Evolutionary conservation across 1,140 invertebrate species (phyloP).

Genomic region (Zelostemma sp.): DNA sequence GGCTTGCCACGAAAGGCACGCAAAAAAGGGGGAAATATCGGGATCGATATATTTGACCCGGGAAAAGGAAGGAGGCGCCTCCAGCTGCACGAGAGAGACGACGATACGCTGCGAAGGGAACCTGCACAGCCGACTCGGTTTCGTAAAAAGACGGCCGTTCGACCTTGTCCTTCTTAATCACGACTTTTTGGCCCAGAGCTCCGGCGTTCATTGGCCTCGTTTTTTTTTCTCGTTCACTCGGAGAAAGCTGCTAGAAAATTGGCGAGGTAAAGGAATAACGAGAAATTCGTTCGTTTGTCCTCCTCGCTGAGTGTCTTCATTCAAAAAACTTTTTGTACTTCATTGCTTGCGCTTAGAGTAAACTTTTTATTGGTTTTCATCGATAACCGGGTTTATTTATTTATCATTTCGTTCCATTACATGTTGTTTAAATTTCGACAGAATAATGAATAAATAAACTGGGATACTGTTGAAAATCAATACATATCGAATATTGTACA

Average conservation of each 20-base stretch:
- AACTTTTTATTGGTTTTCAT: too few relatives aligned
- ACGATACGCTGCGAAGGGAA: not conserved
- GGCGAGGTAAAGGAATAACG: not conserved
- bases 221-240: slow-evolving; percentile 2
- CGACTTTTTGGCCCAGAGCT: slow-evolving; percentile 13
- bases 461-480: too few relatives aligned
- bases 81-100: slow-evolving; percentile 4
- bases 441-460: too few relatives aligned
- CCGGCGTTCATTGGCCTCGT: slow-evolving; percentile 8
- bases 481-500: too few relatives aligned
- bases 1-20: slow-evolving; percentile 29
- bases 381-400: too few relatives aligned
- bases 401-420: too few relatives aligned
- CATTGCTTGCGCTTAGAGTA: not conserved
- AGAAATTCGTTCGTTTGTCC: slow-evolving; percentile 13
- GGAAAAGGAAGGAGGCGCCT: slow-evolving; percentile 37
- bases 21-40: slow-evolving; percentile 58
- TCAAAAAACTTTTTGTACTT: not conserved
- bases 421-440: too few relatives aligned
- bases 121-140: slow-evolving; percentile 5
- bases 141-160: slow-evolving; percentile 15
- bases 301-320: not conserved
- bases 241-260: slow-evolving; percentile 6
- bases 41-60: slow-evolving; percentile 61
- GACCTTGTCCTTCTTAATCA: slow-evolving; percentile 19